Evolutionary conservation across 2,888 invertebrate genomes (phyloP).

Genomic region (Drosophila austrosaltans): DNA sequence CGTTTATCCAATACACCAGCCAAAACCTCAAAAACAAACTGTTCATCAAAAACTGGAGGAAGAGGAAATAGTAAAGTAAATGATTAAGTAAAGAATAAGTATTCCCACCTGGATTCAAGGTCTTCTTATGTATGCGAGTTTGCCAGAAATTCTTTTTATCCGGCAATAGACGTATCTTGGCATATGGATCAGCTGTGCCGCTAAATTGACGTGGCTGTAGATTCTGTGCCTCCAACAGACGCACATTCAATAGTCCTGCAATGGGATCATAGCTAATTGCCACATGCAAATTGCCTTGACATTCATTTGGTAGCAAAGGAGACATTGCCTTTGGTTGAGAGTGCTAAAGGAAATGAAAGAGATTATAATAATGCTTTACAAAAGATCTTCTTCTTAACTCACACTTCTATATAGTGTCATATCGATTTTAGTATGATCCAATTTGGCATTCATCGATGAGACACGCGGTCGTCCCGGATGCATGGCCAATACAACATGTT

Average conservation of each 20-base stretch:
- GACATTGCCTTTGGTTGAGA: slow-evolving; percentile 80
- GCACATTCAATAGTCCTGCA: slow-evolving; percentile 86
- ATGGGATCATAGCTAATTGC: slow-evolving; percentile 86
- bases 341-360: no score
- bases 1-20: slow-evolving; percentile 84
- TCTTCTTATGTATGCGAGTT: slow-evolving; percentile 87
- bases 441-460: slow-evolving; percentile 87
- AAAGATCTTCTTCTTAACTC: slow-evolving; percentile 49
- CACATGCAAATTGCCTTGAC: slow-evolving; percentile 87
- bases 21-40: slow-evolving; percentile 88
- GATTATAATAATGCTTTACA: no score
- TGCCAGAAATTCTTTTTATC: slow-evolving; percentile 87
- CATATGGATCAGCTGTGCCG: slow-evolving; percentile 88
- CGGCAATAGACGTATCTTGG: slow-evolving; percentile 86
- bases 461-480: slow-evolving; percentile 84
- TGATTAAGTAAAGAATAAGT: not conserved
- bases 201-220: slow-evolving; percentile 86
- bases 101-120: slow-evolving; percentile 86
- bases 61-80: no score
- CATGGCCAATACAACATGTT: slow-evolving; percentile 85
- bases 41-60: slow-evolving; percentile 86
- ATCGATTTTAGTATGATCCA: slow-evolving; percentile 87
- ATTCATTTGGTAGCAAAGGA: slow-evolving; percentile 83
- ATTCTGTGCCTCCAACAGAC: slow-evolving; percentile 87
- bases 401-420: slow-evolving; percentile 85